Conservation (phyloP, 2,888 invertebrate species). For the Alsophila aescularia region DNA sequence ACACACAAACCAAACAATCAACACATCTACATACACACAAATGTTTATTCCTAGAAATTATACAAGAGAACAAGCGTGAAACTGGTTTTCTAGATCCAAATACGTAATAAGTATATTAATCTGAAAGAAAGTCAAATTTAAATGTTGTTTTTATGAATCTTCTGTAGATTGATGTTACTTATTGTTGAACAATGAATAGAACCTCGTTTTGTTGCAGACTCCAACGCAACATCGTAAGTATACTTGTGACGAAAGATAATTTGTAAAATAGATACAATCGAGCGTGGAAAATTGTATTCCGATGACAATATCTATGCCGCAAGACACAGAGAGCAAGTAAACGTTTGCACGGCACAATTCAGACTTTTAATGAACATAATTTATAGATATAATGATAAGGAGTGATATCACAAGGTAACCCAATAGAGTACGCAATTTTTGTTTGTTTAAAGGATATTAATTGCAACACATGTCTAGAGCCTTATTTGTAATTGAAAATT, state of each 20-base stretch:
- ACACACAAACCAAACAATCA: constrained; percentile 6
- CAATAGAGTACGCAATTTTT: constrained; percentile 55
- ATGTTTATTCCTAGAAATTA: constrained; percentile 2
- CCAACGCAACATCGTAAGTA: constrained; percentile 61
- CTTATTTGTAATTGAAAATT: neutral
- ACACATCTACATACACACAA: constrained; percentile 21
- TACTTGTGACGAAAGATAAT: constrained; percentile 28
- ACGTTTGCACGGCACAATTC: constrained; percentile 64
- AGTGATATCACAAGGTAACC: constrained; percentile 70
- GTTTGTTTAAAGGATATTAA: constrained; percentile 17
- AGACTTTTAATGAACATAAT: constrained; percentile 68
- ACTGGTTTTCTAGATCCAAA: constrained; percentile 5
- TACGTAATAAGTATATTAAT: neutral
- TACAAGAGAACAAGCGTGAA: constrained; percentile 8
- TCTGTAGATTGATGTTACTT: neutral
- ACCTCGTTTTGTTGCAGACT: constrained; percentile 64
- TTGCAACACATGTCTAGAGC: constrained; percentile 13
- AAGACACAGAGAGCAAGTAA: constrained; percentile 50
- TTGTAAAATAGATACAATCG: constrained; percentile 6
- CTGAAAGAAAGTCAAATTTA: constrained; percentile 3
- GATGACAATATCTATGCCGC: constrained; percentile 34
- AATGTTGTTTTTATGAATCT: neutral
- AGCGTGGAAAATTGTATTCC: constrained; percentile 11
- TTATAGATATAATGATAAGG: constrained; percentile 77
- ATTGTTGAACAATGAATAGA: constrained; percentile 20